Evolutionary conservation across 2,113 vertebrate genomes (phyloP), one percentile per base, ranked within the genome.

Genomic region (Artemisiospiza belli): DNA sequence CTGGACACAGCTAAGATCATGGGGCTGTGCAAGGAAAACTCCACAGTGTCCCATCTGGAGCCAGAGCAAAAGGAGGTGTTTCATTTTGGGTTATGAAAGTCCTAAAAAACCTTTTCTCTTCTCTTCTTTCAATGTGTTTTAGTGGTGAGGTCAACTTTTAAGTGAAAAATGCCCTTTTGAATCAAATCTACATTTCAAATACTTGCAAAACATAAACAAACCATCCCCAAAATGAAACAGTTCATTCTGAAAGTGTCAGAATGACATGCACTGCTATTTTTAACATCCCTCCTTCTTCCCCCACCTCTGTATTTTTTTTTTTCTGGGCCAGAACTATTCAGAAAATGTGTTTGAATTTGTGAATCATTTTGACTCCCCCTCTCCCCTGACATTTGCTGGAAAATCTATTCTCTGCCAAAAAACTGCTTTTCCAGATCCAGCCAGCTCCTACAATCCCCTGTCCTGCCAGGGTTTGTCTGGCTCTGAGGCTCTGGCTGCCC

Each of bases 161-260:
- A 95, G 70, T n/a, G 54, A 91, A 94, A 95, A 88, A 82, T 49
- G 66, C 15, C 69, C 84, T 75, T 94, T 52, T 91, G 66, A 94
- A 84, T 89, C 66, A 89, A 95, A 96, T 89, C 91, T 95, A 83
- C 86, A 90, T 96, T 92, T 94, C 76, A 95, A 93, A 87, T 92
- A 75, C 73, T 61, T 64, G 89, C 73, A 96, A 95, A 96, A 97
- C 83, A 95, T 95, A 95, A 97, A 97, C 95, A 97, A 97, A 95
- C 80, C 87, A 87, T 95, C 93, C 89, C 89, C 94, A 81, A 96
- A 96, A 94, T 76, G 74, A 91, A 96, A 92, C 58, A 55, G 66
- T 92, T 96, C 93, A 95, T 94, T 95, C 89, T 92, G 91, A 95
- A 95, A 97, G 89, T 92, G 95, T 96, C 87, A 95, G 62, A 95